Percentiles rank a stretch among this genome's conserved stretches.
Conservation (phyloP, 2,888 invertebrate species). For the Ormyrus pomaceus region DNA sequence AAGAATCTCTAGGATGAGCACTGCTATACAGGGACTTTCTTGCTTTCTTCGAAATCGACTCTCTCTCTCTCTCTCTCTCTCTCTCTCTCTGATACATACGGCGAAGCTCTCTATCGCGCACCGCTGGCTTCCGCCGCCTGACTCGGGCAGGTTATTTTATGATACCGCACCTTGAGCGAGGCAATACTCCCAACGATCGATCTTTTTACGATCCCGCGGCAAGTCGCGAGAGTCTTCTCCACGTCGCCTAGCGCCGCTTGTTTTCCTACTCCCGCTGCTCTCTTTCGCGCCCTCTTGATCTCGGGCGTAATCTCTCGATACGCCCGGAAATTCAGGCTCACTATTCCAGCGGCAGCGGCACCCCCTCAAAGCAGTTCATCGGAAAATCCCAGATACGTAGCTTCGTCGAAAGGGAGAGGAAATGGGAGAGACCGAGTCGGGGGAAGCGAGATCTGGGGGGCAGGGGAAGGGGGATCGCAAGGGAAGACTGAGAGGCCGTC, state of each 20-base stretch:
- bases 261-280: background rate
- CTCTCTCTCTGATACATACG: too few species aligned
- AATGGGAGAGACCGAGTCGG: background rate
- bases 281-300: slow-evolving; percentile 30
- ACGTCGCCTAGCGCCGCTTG: background rate
- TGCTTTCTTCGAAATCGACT: background rate
- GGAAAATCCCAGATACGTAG: slow-evolving; percentile 49
- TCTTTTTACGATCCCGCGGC: slow-evolving; percentile 1
- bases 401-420: background rate
- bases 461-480: background rate
- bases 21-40: background rate
- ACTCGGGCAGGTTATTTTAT: slow-evolving; percentile 5
- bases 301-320: slow-evolving; percentile 34
- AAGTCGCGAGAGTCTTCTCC: background rate
- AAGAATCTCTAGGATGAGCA: background rate
- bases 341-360: background rate
- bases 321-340: slow-evolving; percentile 29
- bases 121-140: background rate
- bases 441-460: background rate
- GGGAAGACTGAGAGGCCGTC: background rate
- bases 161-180: slow-evolving; percentile 15
- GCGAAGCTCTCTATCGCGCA: too few species aligned
- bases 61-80: slow-evolving; percentile 2
- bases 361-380: slow-evolving; percentile 39
- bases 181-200: slow-evolving; percentile 4